phyloP scores from a whole-genome alignment of 2,888 invertebrate species.

The Digitonthophagus gazella region DNA sequence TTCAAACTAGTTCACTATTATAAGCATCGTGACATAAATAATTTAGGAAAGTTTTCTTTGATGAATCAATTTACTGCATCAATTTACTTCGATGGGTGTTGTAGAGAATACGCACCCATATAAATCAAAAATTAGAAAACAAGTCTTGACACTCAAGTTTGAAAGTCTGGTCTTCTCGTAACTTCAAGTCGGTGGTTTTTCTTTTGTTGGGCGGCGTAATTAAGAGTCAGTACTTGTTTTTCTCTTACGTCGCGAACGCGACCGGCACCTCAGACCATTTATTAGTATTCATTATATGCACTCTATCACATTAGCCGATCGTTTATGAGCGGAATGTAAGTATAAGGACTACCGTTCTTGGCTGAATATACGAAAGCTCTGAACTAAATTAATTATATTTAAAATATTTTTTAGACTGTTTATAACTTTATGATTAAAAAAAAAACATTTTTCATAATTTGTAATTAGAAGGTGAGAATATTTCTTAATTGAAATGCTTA shows the following conservation, averaged over 20 bases:
- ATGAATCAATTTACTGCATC: neutral
- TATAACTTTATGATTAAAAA: too few relatives aligned
- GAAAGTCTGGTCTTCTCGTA: neutral
- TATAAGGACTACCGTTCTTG: too few relatives aligned
- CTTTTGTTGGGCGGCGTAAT: neutral
- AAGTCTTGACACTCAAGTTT: neutral
- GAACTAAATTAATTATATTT: too few relatives aligned
- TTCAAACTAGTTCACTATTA: too few relatives aligned
- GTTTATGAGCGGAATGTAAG: neutral
- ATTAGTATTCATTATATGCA: neutral
- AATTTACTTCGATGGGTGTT: too few relatives aligned
- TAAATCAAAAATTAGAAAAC: neutral
- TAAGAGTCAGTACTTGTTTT: neutral
- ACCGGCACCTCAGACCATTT: neutral
- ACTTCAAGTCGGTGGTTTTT: neutral
- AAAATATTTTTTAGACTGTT: too few relatives aligned
- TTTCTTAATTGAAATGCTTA: too few relatives aligned
- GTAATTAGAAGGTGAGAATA: too few relatives aligned
- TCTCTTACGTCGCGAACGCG: neutral
- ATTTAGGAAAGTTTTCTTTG: neutral
- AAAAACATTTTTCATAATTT: too few relatives aligned
- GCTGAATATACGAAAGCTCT: too few relatives aligned
- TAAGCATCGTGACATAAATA: neutral
- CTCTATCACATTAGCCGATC: neutral
- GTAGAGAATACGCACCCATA: too few relatives aligned